Evolutionary conservation across 2,888 invertebrate genomes (phyloP), one percentile per base, ranked within the genome.

Genomic region (Andricus quercusramuli): DNA sequence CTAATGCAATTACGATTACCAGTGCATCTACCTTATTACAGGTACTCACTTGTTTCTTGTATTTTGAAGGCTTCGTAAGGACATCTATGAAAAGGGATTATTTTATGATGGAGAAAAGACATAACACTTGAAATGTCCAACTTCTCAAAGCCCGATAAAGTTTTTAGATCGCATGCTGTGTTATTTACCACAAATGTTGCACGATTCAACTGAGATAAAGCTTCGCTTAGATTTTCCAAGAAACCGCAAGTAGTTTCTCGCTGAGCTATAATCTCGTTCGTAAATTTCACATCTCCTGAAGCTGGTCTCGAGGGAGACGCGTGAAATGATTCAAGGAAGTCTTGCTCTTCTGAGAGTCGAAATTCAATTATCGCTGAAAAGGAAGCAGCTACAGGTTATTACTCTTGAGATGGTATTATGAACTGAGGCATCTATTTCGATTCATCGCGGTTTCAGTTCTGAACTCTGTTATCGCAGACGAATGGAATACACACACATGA

Each of bases 131-230:
- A 62, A 62, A 25, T 13, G 15, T 25, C 15, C 5, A 15, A 29
- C 13, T 62, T 25, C 15, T 6, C 25, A 15, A 25, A 13, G 25
- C 5, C 5, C 62, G 25, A 13, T 15, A 25, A 62, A 25, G 25
- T 62, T 22, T 22, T 25, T 25, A 25, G 25, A 25, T 2, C 22
- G 6, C 25, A 56, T 56, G n/a, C n/a, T n/a, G n/a, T 9, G 15
- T 62, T 62, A 62, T 62, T 62, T 17, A 22, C 25, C 25, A 13
- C 25, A 62, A 62, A 62, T 62, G 25, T 62, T 62, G 25, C 25
- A 62, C 15, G 15, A 25, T 15, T 62, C 62, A 22, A 25, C 15
- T 62, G n/a, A 8, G 87, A 82, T 84, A 83, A 85, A n/a, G 84
- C 82, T 83, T 81, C n/a, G 11, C n/a, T 56, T 56, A n/a, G 56